Conservation (phyloP, 2,797 vertebrate species). For the Aeoliscus strigatus region DNA sequence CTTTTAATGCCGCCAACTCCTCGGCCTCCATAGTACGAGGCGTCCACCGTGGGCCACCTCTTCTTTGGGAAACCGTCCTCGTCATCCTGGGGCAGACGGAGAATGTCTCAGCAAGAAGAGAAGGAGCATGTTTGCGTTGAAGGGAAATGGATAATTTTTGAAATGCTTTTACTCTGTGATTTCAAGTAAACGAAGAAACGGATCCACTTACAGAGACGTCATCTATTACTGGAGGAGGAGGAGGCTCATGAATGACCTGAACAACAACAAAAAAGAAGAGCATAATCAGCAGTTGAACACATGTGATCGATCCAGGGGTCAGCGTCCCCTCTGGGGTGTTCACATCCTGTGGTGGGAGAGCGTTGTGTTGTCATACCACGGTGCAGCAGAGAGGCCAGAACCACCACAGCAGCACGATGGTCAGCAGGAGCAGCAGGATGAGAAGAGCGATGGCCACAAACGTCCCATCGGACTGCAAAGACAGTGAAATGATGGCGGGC, state of each 20-base stretch:
- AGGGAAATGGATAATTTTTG: too few species aligned
- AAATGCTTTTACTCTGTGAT: too few species aligned
- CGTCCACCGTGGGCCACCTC: slow-evolving; percentile 96
- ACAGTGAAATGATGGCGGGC: too few species aligned
- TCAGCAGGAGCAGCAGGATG: slow-evolving; percentile 88
- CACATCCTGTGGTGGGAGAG: neutral
- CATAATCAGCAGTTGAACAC: neutral
- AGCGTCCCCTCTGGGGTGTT: neutral
- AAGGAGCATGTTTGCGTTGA: neutral
- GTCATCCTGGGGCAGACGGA: slow-evolving; percentile 78
- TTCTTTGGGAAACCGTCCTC: slow-evolving; percentile 91
- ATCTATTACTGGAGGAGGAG: slow-evolving; percentile 82
- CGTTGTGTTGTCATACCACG: slow-evolving; percentile 77
- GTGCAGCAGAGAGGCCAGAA: slow-evolving; percentile 99
- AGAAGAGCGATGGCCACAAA: slow-evolving; percentile 89
- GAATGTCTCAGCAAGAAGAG: too few species aligned
- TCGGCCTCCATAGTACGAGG: slow-evolving; percentile 94
- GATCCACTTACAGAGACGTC: slow-evolving; percentile 83
- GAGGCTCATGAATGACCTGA: slow-evolving; percentile 92
- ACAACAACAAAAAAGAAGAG: slow-evolving; percentile 20
- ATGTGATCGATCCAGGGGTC: neutral
- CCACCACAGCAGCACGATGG: slow-evolving; percentile 90
- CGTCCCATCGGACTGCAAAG: slow-evolving; percentile 86
- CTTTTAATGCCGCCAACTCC: slow-evolving; percentile 97
- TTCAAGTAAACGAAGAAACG: neutral